phyloP scores from a whole-genome alignment of 2,888 invertebrate species.

The Malachius bipustulatus region DNA sequence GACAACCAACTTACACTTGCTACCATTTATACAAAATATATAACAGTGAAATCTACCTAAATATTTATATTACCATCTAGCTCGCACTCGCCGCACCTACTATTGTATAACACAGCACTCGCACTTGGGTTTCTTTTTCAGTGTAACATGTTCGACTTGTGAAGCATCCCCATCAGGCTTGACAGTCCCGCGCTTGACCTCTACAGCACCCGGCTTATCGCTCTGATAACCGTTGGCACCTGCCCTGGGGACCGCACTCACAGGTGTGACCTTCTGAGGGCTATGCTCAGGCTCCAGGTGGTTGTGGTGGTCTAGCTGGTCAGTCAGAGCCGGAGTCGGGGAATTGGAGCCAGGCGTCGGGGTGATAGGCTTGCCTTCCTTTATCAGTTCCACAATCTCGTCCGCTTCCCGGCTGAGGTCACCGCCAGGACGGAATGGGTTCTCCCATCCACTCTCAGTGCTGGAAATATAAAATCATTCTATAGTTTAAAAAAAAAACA shows the following conservation, averaged over 20 bases:
- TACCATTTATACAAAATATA: not conserved
- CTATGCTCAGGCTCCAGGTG: conserved; percentile 27
- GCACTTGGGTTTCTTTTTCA: conserved; percentile 93
- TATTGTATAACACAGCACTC: conserved; percentile 91
- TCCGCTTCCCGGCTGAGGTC: conserved; percentile 91
- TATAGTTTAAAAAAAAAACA: conserved; percentile 1
- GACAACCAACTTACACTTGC: not conserved
- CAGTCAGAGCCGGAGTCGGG: conserved; percentile 42
- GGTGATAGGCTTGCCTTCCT: conserved; percentile 79
- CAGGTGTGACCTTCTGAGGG: conserved; percentile 28
- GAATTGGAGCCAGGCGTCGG: conserved; percentile 49
- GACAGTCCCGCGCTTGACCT: conserved; percentile 60
- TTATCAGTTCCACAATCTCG: conserved; percentile 89
- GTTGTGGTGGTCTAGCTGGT: conserved; percentile 26
- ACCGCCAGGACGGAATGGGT: conserved; percentile 94
- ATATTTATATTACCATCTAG: no score
- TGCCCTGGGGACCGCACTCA: conserved; percentile 25
- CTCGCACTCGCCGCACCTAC: no score
- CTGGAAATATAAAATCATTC: conserved; percentile 41
- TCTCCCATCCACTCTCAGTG: conserved; percentile 93
- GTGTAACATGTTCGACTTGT: conserved; percentile 82
- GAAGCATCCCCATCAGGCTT: conserved; percentile 53
- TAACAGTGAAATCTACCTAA: conserved; percentile 3
- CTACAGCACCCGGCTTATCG: conserved; percentile 43
- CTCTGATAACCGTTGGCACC: conserved; percentile 34